Evolutionary conservation across 2,113 vertebrate species (phyloP).

Genomic region (Meleagris gallopavo): DNA sequence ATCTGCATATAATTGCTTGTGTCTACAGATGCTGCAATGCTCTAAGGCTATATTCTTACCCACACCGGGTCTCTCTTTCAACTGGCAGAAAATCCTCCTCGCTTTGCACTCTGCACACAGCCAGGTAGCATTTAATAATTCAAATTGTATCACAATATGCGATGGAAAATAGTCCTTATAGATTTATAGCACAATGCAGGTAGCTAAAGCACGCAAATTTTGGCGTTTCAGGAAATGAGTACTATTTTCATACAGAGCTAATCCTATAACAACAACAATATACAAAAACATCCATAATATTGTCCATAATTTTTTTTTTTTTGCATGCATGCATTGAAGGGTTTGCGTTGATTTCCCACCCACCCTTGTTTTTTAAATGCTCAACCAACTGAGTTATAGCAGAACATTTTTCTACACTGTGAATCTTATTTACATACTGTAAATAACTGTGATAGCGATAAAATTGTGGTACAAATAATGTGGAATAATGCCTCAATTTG

Average conservation of each 20-base stretch:
- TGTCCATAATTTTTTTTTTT: conserved; percentile 21
- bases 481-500: conserved; percentile 72
- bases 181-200: conserved; percentile 62
- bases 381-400: conserved; percentile 63
- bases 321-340: background rate
- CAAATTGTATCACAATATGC: conserved; percentile 37
- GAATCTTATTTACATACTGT: conserved; percentile 73
- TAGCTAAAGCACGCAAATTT: conserved; percentile 58
- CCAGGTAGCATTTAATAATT: conserved; percentile 60
- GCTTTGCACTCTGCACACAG: conserved; percentile 24
- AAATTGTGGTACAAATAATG: conserved; percentile 70
- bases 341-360: background rate
- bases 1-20: conserved; percentile 55
- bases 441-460: conserved; percentile 71
- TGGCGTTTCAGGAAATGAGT: conserved; percentile 41
- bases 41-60: conserved; percentile 14
- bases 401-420: conserved; percentile 50
- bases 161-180: conserved; percentile 58
- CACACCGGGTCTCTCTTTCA: conserved; percentile 14
- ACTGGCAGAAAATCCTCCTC: conserved; percentile 6
- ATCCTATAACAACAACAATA: conserved; percentile 45
- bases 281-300: background rate
- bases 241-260: conserved; percentile 61
- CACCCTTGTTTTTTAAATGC: background rate
- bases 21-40: background rate